phyloP scores from a whole-genome alignment of 2,113 vertebrate genomes.

The Microtus pennsylvanicus region DNA sequence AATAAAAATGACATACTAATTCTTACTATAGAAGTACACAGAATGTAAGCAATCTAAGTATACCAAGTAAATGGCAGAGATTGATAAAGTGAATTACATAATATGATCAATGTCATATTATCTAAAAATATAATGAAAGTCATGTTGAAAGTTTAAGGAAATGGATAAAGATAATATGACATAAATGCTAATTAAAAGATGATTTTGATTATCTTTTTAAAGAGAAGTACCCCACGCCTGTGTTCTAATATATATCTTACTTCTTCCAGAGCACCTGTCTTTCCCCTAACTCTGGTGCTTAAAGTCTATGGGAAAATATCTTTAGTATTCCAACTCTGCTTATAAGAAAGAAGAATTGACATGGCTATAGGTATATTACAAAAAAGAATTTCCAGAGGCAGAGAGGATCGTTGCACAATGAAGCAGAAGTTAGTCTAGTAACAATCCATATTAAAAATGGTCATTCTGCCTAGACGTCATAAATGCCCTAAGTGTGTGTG shows the following conservation, averaged over 20 bases:
- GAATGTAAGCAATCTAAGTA: background rate
- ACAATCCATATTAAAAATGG: background rate
- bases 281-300: no score
- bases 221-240: background rate
- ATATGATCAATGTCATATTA: background rate
- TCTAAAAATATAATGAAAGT: background rate
- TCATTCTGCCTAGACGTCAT: background rate
- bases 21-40: background rate
- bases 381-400: background rate
- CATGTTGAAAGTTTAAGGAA: background rate
- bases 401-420: background rate
- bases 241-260: background rate
- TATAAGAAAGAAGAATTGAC: background rate
- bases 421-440: background rate
- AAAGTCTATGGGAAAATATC: background rate
- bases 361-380: background rate
- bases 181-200: background rate
- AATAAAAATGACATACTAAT: background rate
- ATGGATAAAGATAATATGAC: background rate
- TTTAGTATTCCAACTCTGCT: background rate
- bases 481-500: background rate
- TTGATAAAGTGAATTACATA: background rate
- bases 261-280: background rate
- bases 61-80: background rate
- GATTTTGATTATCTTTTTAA: background rate